These are phyloP conservation scores for Onychomys torridus DNA, from an alignment of 2,797 vertebrate genomes.

Conservation along the genomic window DNA sequence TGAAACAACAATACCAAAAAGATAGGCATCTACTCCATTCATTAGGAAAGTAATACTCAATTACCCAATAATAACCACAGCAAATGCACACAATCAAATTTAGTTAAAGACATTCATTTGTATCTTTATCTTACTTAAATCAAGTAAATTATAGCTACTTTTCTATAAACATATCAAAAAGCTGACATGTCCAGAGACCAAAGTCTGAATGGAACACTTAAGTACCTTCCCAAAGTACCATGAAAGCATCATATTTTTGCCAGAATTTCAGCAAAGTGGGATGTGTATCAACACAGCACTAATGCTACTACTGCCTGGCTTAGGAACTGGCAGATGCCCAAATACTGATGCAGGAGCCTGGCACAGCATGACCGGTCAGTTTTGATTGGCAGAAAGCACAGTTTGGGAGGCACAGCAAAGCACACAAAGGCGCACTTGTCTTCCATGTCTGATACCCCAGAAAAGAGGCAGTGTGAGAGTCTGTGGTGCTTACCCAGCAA, in stretches of 20 bases:
- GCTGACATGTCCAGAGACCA: not conserved
- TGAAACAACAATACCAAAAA: slow-evolving; percentile 33
- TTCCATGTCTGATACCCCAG: not conserved
- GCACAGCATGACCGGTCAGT: slow-evolving; percentile 15
- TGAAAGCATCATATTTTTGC: slow-evolving; percentile 60
- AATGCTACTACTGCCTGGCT: slow-evolving; percentile 57
- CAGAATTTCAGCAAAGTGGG: slow-evolving; percentile 53
- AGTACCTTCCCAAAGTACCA: slow-evolving; percentile 44
- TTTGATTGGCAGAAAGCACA: slow-evolving; percentile 75
- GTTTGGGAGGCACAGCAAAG: not conserved
- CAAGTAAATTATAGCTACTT: not conserved
- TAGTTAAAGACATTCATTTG: slow-evolving; percentile 55
- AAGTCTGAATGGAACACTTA: slow-evolving; percentile 76
- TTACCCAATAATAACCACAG: not conserved
- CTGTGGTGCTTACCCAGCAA: not conserved
- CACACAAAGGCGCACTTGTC: slow-evolving; percentile 59
- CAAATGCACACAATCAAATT: not conserved
- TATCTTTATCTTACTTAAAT: slow-evolving; percentile 52
- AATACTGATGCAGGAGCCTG: not conserved
- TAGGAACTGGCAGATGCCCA: slow-evolving; percentile 69
- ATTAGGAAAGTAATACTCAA: slow-evolving; percentile 9
- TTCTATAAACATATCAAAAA: slow-evolving; percentile 65
- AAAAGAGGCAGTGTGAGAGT: not conserved
- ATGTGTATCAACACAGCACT: slow-evolving; percentile 38
- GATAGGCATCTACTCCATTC: not conserved